Base-by-base conservation (phyloP, 2,888 invertebrate species). In the Timandra comae region DNA sequence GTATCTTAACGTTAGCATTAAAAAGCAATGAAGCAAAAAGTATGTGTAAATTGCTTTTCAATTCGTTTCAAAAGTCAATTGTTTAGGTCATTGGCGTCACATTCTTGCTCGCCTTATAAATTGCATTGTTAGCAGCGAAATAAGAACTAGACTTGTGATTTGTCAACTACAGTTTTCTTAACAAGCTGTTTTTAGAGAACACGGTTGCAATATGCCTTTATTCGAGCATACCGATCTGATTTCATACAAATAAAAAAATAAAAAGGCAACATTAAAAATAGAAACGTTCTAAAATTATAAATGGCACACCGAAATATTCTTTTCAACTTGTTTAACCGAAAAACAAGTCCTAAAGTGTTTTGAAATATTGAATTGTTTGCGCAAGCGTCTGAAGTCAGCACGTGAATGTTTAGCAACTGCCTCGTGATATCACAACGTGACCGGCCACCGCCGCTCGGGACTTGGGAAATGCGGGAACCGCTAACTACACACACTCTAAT, bases 391-490 rank as follows among this genome's bases (percentile, higher is more conserved):
- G 27, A 13, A 37, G 16, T 3, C 16, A 16, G 46, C 62, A 70
- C 69, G 72, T 61, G 68, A 56, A 41, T 27, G 28, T 35, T 41
- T 26, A 25, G 35, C 43, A 46, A 36, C 20, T 43, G 64, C 68
- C 73, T 50, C 72, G 76, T 72, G 78, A 59, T 47, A 36, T 39
- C 35, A 38, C 65, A 72, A 75, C 75, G 79, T 76, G 76, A 76
- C 46, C 51, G 35, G 36, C 33, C 16, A 6, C 16, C 16, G n/a
- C n/a, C n/a, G n/a, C n/a, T n/a, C n/a, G 3, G 16, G 16, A 16
- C 16, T 16, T 16, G 16, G 16, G 16, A 16, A 16, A 16, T 16
- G 6, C 3, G 16, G 16, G 16, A 16, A 16, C 16, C 16, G 16
- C 16, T 1, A 6, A 16, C 6, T 16, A 16, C 16, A 3, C 4